Base-by-base conservation (phyloP, 92 coral and sea anemone genomes). In the Zoanthus sociatus region DNA sequence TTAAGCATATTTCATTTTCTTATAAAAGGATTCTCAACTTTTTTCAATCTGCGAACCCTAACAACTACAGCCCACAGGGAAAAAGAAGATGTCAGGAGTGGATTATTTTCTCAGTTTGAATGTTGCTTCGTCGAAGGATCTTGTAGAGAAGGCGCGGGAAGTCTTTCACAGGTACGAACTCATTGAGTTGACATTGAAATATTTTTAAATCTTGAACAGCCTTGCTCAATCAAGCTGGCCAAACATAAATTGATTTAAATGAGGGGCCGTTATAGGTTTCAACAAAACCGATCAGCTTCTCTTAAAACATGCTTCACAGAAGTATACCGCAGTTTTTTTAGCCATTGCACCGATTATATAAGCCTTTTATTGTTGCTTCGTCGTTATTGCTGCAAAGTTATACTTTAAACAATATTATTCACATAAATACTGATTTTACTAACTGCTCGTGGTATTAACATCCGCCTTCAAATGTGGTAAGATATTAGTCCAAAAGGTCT, bases 101-200 rank as follows among this genome's bases (percentile, higher is more conserved):
- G 92, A 89, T 33, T 89, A 89, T 71, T 89, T 89, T 15, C 83
- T 89, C 56, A 89, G 92, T 71, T 48, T 89, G 76, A 89, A 89
- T 78, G 92, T 89, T 55, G 89, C 81, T 18, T 89, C 92, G 26
- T 84, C 92, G 10, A 89, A 89, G 81, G 30, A 67, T 37, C 84
- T 66, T 7, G 89, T 26, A 6, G 89, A 89, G 67, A 89, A 63
- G 48, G 92, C 92, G 3, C 68, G 92, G n/a, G 6, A 45, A 11
- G 26, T 71, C 1, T 89, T 89, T 77, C 92, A 84, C 69, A 89
- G 68, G 92, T 89, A 71, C 16, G 81, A 18, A 55, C 20, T 20
- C 9, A n/a, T 2, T 67, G 2, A 33, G 9, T 30, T 16, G 4
- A 4, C 32, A 17, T 20, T 5, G 0, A 63, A 4, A 0, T 26